Percentiles rank a stretch among this genome's conserved stretches.
These are phyloP conservation scores for Dasyurus viverrinus DNA, from an alignment of 2,113 vertebrate genomes.

Conservation along the genomic window DNA sequence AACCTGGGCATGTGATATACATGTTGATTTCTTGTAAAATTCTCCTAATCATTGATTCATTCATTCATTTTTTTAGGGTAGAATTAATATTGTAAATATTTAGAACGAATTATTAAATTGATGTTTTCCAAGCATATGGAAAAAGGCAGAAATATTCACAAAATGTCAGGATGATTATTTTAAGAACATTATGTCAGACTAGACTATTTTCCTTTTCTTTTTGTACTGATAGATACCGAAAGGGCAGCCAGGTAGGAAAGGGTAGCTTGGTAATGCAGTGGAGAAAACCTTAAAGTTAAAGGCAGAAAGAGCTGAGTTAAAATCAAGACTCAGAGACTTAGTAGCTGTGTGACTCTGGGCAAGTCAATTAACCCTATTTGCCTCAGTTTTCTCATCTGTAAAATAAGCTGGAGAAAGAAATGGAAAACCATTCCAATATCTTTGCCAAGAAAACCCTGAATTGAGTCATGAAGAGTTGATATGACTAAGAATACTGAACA, in stretches of 20 bases:
- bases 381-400: background rate
- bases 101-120: background rate
- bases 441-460: background rate
- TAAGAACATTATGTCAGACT: background rate
- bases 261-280: background rate
- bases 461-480: background rate
- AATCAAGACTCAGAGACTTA: background rate
- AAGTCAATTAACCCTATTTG: background rate
- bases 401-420: background rate
- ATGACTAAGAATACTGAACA: background rate
- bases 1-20: background rate
- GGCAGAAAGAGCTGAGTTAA: background rate
- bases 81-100: background rate
- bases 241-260: background rate
- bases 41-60: background rate
- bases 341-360: too few relatives aligned
- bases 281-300: background rate
- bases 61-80: background rate
- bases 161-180: background rate
- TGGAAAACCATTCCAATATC: background rate
- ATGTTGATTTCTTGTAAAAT: background rate
- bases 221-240: background rate
- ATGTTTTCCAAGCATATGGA: background rate
- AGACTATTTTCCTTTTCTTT: background rate
- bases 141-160: background rate